Percentiles rank a stretch among this genome's conserved stretches.
phyloP scores from a whole-genome alignment of 2,113 vertebrate species.

The Tragelaphus strepsiceros region DNA sequence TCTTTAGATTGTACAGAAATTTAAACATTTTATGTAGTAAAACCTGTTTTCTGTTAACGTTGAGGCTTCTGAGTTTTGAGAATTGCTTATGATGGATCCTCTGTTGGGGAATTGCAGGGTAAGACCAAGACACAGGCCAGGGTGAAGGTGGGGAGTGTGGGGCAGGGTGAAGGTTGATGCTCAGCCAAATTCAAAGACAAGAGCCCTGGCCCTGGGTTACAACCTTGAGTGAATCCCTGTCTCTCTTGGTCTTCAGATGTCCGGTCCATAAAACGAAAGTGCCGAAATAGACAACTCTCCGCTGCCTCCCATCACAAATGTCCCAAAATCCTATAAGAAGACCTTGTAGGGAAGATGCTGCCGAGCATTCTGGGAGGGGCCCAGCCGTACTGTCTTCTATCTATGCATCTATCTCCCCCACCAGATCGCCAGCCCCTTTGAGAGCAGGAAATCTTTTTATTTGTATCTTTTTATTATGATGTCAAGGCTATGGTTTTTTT shows the following conservation, averaged over 20 bases:
- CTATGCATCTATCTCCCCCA: neutral
- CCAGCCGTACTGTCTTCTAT: neutral
- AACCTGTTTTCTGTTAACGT: neutral
- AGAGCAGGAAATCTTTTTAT: neutral
- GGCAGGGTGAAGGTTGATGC: neutral
- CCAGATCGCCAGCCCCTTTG: neutral
- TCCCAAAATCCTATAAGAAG: neutral
- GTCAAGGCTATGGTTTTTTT: neutral
- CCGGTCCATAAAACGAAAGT: neutral
- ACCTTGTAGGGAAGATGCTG: neutral
- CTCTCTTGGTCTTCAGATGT: neutral
- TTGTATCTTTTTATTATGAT: neutral
- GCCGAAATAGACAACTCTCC: neutral
- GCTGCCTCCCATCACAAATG: too few species aligned
- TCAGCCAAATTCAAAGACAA: neutral
- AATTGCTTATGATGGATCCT: neutral
- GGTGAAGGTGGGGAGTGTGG: neutral
- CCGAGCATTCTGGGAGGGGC: neutral
- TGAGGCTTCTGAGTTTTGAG: neutral
- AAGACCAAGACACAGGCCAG: neutral
- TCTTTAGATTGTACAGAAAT: neutral
- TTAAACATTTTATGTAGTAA: neutral
- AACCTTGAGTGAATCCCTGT: neutral
- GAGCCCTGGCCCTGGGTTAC: neutral
- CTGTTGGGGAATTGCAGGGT: neutral